Percentiles rank a stretch among this genome's conserved stretches.
phyloP scores from a whole-genome alignment of 2,888 invertebrate genomes.

The Meghimatium bilineatum region DNA sequence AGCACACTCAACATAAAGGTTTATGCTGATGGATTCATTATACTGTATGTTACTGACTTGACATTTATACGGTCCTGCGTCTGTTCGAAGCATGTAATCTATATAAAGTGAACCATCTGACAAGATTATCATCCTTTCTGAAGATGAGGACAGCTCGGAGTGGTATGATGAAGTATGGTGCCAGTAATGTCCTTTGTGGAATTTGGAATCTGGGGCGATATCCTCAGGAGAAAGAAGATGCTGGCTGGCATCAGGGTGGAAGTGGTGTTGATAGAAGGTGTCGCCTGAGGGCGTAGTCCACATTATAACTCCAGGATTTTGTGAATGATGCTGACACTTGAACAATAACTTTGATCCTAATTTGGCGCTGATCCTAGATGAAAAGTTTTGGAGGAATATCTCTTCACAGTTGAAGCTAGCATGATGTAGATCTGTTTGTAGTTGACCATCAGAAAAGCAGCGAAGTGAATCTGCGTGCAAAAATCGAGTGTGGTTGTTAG shows the following conservation, averaged over 20 bases:
- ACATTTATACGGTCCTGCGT: constrained; percentile 90
- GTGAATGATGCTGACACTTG: constrained; percentile 86
- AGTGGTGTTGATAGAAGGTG: constrained; percentile 60
- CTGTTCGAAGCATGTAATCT: constrained; percentile 81
- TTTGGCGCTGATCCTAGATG: constrained; percentile 60
- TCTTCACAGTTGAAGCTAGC: constrained; percentile 44
- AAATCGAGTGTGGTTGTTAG: constrained; percentile 15
- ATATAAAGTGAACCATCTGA: constrained; percentile 89
- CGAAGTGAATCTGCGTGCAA: constrained; percentile 28
- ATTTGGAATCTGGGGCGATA: constrained; percentile 51
- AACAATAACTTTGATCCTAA: constrained; percentile 82
- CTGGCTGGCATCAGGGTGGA: constrained; percentile 57
- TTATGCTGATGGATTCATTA: constrained; percentile 85
- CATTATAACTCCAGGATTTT: constrained; percentile 84
- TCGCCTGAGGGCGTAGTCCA: constrained; percentile 82
- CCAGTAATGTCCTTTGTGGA: constrained; percentile 64
- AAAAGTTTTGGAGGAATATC: constrained; percentile 38
- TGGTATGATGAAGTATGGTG: constrained; percentile 61
- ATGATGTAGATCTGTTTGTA: not conserved
- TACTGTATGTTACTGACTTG: constrained; percentile 90
- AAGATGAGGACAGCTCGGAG: constrained; percentile 53
- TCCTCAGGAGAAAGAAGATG: constrained; percentile 56
- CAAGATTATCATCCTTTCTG: constrained; percentile 82
- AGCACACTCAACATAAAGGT: constrained; percentile 85
- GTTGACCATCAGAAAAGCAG: constrained; percentile 1